Conservation (phyloP, 2,113 vertebrate species). For the Prionailurus viverrinus region DNA sequence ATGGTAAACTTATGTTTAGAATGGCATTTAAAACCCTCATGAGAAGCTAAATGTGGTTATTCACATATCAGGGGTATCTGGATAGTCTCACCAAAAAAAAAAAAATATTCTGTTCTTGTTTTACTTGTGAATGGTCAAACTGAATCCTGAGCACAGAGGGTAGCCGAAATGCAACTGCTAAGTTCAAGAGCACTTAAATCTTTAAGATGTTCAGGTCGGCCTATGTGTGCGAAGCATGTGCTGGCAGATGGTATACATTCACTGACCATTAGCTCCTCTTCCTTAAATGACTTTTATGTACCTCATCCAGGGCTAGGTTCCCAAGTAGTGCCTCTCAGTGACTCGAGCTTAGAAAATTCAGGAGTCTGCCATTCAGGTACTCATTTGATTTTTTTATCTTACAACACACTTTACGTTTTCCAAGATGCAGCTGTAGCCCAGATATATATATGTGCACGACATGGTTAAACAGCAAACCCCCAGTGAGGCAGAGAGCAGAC, state of each 20-base stretch:
- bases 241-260: conserved; percentile 39
- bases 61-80: not conserved
- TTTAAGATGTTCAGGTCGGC: conserved; percentile 62
- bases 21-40: not conserved
- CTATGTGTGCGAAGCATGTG: conserved; percentile 56
- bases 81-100: not conserved
- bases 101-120: not conserved
- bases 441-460: not conserved
- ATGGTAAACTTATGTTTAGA: conserved; percentile 2
- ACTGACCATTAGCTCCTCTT: conserved; percentile 57
- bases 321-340: conserved; percentile 24
- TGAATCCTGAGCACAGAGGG: not conserved
- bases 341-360: conserved; percentile 37
- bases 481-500: conserved; percentile 62
- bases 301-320: conserved; percentile 42
- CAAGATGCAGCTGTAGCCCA: conserved; percentile 13
- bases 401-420: conserved; percentile 46
- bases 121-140: conserved; percentile 54
- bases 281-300: conserved; percentile 62
- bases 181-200: conserved; percentile 68
- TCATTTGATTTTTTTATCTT: conserved; percentile 67
- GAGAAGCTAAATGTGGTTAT: conserved; percentile 11
- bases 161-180: conserved; percentile 55
- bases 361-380: conserved; percentile 36
- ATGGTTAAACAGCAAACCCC: conserved; percentile 74